phyloP scores from a whole-genome alignment of 2,113 vertebrate species.

The Pipra filicauda region DNA sequence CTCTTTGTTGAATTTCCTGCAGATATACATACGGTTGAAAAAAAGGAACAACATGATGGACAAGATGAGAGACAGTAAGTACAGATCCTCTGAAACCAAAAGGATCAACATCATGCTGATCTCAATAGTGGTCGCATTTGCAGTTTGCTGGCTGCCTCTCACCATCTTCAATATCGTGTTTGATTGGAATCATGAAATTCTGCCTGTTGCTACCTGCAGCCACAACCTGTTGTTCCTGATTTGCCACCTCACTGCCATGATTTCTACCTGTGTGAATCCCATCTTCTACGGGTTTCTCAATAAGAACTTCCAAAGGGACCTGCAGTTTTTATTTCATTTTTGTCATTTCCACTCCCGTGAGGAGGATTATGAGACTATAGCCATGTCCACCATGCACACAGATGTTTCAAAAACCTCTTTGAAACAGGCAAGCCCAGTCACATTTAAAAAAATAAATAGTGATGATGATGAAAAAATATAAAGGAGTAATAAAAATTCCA shows the following conservation, averaged over 20 bases:
- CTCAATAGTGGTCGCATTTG: conserved; percentile 86
- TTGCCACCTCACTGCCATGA: conserved; percentile 88
- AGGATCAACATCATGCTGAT: conserved; percentile 88
- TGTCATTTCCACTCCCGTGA: conserved; percentile 81
- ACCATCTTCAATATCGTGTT: conserved; percentile 87
- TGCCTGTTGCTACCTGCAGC: conserved; percentile 78
- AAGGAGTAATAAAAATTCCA: conserved; percentile 3
- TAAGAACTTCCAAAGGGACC: conserved; percentile 88
- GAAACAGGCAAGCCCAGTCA: conserved; percentile 77
- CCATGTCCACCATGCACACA: conserved; percentile 89
- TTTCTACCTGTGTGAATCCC: conserved; percentile 87
- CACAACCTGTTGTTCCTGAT: conserved; percentile 86
- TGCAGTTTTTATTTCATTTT: conserved; percentile 83
- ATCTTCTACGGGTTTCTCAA: conserved; percentile 90
- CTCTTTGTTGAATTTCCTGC: conserved; percentile 40
- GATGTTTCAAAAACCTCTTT: conserved; percentile 87
- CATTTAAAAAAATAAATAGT: conserved; percentile 72
- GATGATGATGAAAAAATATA: conserved; percentile 72
- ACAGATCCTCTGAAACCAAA: conserved; percentile 82
- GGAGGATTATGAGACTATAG: conserved; percentile 88
- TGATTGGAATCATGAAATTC: conserved; percentile 86
- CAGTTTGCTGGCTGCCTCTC: conserved; percentile 87
- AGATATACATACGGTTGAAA: conserved; percentile 87
- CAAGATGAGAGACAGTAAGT: conserved; percentile 85
- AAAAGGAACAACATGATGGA: conserved; percentile 85